Conservation (phyloP, 2,888 invertebrate species). For the Cerceris rybyensis region DNA sequence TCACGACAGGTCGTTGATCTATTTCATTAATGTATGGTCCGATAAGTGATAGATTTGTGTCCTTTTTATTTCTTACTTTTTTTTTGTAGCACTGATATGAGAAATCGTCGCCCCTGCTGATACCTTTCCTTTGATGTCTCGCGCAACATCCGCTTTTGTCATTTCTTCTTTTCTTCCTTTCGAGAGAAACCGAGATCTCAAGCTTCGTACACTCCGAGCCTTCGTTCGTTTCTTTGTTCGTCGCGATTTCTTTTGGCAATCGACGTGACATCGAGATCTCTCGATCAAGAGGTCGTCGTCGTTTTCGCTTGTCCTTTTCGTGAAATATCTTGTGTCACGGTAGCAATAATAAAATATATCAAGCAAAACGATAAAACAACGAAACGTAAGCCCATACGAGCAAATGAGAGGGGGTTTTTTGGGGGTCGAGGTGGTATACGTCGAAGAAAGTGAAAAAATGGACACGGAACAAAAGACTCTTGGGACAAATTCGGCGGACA, state of each 20-base stretch:
- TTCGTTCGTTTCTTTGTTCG: no score
- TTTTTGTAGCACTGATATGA: not conserved
- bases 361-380: not conserved
- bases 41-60: slow-evolving; percentile 14
- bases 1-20: slow-evolving; percentile 7
- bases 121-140: no score
- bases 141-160: no score
- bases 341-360: slow-evolving; percentile 14
- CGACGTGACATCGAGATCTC: no score
- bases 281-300: no score
- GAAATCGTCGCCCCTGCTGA: no score
- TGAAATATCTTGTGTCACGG: not conserved
- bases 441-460: slow-evolving; percentile 2
- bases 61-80: not conserved
- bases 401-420: slow-evolving; percentile 23
- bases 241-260: no score
- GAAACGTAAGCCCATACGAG: slow-evolving; percentile 6
- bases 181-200: no score
- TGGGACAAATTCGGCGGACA: slow-evolving; percentile 50
- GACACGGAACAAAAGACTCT: slow-evolving; percentile 31
- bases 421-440: not conserved
- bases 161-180: no score
- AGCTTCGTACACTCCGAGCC: no score
- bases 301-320: not conserved
- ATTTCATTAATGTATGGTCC: slow-evolving; percentile 27